Conservation (phyloP, 2,888 invertebrate genomes). For the Lepidocyrtinus sp. region DNA sequence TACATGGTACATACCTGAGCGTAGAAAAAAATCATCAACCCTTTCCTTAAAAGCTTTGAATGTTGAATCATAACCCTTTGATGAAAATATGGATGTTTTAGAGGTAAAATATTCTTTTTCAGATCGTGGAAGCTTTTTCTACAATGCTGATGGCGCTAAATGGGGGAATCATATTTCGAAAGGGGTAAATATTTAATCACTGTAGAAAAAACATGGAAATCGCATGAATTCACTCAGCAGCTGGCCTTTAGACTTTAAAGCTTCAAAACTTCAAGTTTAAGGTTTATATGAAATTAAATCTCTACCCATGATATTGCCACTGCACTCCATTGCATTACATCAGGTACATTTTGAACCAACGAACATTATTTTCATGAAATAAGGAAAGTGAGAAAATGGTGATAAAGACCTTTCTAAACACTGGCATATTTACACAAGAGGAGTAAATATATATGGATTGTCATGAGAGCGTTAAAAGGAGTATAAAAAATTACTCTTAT, state of each 20-base stretch:
- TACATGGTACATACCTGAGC: conserved; percentile 8
- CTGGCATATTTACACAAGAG: conserved; percentile 51
- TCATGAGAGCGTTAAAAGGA: conserved; percentile 40
- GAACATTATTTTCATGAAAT: conserved; percentile 31
- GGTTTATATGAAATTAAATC: conserved; percentile 46
- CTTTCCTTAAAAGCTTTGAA: conserved; percentile 25
- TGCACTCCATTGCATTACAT: conserved; percentile 53
- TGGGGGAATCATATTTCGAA: conserved; percentile 60
- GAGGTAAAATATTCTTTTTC: not conserved
- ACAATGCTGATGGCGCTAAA: conserved; percentile 50
- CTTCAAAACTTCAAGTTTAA: conserved; percentile 53
- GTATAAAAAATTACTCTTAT: not conserved
- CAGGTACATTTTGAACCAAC: conserved; percentile 38
- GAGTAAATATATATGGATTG: conserved; percentile 41
- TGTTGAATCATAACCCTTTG: conserved; percentile 40
- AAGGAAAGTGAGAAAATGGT: conserved; percentile 36
- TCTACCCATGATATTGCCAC: conserved; percentile 33
- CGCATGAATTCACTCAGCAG: conserved; percentile 51
- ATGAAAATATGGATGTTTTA: conserved; percentile 42
- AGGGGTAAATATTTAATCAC: conserved; percentile 60
- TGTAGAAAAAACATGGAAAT: conserved; percentile 54
- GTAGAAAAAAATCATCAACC: conserved; percentile 25
- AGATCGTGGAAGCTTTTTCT: conserved; percentile 37
- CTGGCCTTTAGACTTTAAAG: conserved; percentile 32
- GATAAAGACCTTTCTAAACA: conserved; percentile 57